Evolutionary conservation across 2,113 vertebrate genomes (phyloP).

Genomic region (Sterrhoptilus dennistouni): DNA sequence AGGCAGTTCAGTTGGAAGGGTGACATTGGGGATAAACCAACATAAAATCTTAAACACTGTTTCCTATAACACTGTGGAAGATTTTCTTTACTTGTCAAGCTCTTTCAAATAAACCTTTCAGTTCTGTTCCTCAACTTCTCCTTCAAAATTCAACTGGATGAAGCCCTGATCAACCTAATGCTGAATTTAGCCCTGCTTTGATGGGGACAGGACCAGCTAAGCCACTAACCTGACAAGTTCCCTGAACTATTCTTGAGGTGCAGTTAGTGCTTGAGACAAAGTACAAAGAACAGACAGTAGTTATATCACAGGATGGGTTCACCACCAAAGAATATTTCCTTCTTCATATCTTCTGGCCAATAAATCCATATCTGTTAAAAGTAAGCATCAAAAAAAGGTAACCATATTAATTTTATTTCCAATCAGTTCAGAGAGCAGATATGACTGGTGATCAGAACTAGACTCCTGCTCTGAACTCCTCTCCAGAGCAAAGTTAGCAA

Average conservation of each 20-base stretch:
- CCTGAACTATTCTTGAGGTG: not conserved
- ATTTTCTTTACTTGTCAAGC: not conserved
- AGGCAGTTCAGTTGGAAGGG: not conserved
- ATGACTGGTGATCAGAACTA: not conserved
- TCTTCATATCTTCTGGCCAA: not conserved
- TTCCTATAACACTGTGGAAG: not conserved
- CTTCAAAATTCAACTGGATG: not conserved
- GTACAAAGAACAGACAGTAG: not conserved
- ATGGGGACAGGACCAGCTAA: not conserved
- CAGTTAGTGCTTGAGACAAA: not conserved
- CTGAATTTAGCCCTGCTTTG: not conserved
- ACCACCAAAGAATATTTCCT: not conserved
- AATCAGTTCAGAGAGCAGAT: not conserved
- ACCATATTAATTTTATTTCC: not conserved
- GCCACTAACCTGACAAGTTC: not conserved
- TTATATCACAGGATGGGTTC: not conserved
- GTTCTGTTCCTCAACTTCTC: not conserved
- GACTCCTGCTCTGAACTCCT: not conserved
- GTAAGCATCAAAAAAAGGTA: not conserved
- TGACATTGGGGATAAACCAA: fast-evolving
- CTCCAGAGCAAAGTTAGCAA: not conserved
- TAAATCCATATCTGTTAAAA: not conserved
- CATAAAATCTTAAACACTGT: not conserved
- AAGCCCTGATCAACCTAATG: not conserved
- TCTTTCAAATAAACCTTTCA: not conserved